A percentile compares a stretch with the other conserved stretches of the same genome.
Evolutionary conservation across 2,888 invertebrate species (phyloP).

Genomic region (Bellardia pandia): DNA sequence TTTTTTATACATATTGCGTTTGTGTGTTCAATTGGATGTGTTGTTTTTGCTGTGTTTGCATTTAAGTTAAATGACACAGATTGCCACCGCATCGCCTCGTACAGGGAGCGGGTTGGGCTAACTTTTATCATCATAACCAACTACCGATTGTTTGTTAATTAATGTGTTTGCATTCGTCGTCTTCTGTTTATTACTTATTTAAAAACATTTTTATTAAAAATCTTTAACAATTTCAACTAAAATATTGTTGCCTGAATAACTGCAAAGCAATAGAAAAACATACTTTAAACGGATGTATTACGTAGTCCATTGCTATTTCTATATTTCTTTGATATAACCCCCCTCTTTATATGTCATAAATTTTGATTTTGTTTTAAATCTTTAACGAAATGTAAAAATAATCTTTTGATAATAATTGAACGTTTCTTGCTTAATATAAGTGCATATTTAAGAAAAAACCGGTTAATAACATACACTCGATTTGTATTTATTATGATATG

Average conservation of each 20-base stretch:
- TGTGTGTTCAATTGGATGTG: slow-evolving; percentile 18
- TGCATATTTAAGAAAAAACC: neutral
- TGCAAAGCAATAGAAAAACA: neutral
- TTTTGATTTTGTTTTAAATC: slow-evolving; percentile 3
- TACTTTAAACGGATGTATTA: slow-evolving; percentile 60
- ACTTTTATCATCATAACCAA: slow-evolving; percentile 30
- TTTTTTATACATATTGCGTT: neutral
- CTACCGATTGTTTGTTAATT: slow-evolving; percentile 63
- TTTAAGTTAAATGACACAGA: slow-evolving; percentile 37
- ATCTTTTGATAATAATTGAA: neutral
- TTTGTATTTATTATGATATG: too few species aligned
- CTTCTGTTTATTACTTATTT: slow-evolving; percentile 40
- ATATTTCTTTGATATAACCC: slow-evolving; percentile 55
- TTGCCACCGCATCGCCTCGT: slow-evolving; percentile 22
- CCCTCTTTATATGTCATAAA: slow-evolving; percentile 36
- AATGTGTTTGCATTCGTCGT: slow-evolving; percentile 55
- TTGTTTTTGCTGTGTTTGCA: slow-evolving; percentile 32
- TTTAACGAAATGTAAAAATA: neutral
- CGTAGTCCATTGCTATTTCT: slow-evolving; percentile 32
- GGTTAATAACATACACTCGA: neutral
- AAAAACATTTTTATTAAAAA: slow-evolving; percentile 66
- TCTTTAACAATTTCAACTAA: slow-evolving; percentile 22
- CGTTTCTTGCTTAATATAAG: neutral
- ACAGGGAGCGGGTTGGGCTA: slow-evolving; percentile 17
- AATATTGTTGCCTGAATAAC: slow-evolving; percentile 9